Conservation (phyloP, 2,888 invertebrate species). For the Deilephila elpenor region DNA sequence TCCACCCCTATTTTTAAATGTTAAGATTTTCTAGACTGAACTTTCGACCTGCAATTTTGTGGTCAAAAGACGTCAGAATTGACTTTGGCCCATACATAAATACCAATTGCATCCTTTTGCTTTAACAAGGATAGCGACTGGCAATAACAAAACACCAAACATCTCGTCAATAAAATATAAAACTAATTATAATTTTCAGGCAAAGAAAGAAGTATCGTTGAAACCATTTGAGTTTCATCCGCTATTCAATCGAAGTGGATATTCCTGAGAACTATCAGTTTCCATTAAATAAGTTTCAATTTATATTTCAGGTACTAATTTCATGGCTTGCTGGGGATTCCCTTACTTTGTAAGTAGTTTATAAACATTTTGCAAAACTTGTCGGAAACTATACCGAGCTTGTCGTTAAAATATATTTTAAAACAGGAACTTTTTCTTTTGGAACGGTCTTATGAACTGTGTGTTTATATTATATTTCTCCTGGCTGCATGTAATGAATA, state of each 20-base stretch:
- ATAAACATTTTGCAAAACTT: slow-evolving; percentile 20
- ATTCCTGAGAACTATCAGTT: not conserved
- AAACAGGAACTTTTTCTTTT: not conserved
- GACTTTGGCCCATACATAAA: no score
- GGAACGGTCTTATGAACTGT: not conserved
- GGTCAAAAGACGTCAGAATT: no score
- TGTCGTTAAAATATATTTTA: slow-evolving; percentile 10
- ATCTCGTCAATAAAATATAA: no score
- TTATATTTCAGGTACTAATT: slow-evolving; percentile 20
- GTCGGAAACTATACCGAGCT: slow-evolving; percentile 1
- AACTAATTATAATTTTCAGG: not conserved
- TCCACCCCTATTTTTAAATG: no score
- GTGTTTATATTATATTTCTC: not conserved
- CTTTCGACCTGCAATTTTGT: no score
- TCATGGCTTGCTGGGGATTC: slow-evolving; percentile 13
- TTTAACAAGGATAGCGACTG: no score
- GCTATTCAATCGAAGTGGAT: not conserved
- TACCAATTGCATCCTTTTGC: no score
- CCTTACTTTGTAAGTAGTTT: slow-evolving; percentile 20
- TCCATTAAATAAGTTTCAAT: slow-evolving; percentile 19
- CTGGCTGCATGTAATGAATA: not conserved
- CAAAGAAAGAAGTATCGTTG: not conserved
- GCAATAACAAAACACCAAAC: no score
- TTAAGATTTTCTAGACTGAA: no score
- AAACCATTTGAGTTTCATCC: not conserved